Conservation (phyloP, 2,888 invertebrate species). For the Molanna angustata region DNA sequence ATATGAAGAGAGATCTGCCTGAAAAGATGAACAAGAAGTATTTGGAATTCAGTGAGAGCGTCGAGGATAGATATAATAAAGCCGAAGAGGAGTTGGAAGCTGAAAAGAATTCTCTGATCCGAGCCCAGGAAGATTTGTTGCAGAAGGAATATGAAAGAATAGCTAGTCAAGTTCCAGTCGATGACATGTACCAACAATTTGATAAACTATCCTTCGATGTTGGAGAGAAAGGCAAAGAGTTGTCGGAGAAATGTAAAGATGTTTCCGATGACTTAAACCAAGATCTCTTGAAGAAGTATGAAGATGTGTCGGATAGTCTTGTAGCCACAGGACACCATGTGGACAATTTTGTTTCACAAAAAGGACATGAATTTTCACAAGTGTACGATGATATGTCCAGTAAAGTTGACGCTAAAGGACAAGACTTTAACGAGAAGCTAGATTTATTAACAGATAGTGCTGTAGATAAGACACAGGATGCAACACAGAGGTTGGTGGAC, state of each 20-base stretch:
- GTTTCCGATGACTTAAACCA: slow-evolving; percentile 9
- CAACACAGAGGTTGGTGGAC: slow-evolving; percentile 13
- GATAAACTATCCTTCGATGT: slow-evolving; percentile 6
- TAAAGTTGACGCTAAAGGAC: slow-evolving; percentile 8
- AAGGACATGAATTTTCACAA: too few relatives aligned
- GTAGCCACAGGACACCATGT: too few relatives aligned
- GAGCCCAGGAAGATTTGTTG: slow-evolving; percentile 4
- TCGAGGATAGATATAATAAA: slow-evolving; percentile 19
- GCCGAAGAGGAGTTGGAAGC: slow-evolving; percentile 8
- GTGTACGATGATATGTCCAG: slow-evolving; percentile 15
- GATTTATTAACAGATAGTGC: slow-evolving; percentile 3
- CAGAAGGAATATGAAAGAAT: slow-evolving; percentile 10
- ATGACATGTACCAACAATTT: slow-evolving; percentile 7
- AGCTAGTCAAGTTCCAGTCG: slow-evolving; percentile 4
- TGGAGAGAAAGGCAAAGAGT: not conserved
- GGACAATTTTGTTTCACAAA: too few relatives aligned
- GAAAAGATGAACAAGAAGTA: slow-evolving; percentile 25
- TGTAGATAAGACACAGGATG: slow-evolving; percentile 6
- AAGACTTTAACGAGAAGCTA: slow-evolving; percentile 2
- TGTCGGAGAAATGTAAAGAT: slow-evolving; percentile 7
- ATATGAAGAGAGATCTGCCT: slow-evolving; percentile 26
- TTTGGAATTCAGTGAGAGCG: slow-evolving; percentile 16
- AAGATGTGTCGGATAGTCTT: slow-evolving; percentile 13
- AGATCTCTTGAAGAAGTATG: slow-evolving; percentile 12
- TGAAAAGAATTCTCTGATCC: slow-evolving; percentile 6